Conservation (phyloP, 2,113 vertebrate genomes). For the Oncorhynchus mykiss region DNA sequence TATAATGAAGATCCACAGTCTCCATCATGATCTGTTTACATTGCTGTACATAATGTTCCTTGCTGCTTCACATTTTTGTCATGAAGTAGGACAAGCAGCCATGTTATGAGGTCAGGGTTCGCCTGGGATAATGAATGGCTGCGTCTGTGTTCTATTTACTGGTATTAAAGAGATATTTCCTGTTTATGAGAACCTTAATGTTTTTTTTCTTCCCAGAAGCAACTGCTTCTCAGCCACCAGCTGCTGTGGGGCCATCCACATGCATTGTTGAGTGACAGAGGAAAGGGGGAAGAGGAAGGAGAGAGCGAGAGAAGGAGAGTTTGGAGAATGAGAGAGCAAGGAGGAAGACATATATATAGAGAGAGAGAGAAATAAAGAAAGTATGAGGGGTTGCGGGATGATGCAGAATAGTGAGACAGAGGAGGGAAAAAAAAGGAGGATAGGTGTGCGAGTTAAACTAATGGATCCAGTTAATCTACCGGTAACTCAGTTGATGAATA, state of each 20-base stretch:
- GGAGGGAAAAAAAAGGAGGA: neutral
- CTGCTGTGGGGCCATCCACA: slow-evolving; percentile 6
- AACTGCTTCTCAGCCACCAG: slow-evolving; percentile 7
- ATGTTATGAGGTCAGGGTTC: slow-evolving; percentile 14
- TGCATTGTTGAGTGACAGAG: slow-evolving; percentile 6
- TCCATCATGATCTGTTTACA: too few species aligned
- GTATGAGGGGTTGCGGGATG: too few species aligned
- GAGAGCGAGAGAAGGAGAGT: slow-evolving; percentile 30
- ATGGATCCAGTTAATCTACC: neutral
- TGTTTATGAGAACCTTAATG: slow-evolving; percentile 38
- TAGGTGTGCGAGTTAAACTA: too few species aligned
- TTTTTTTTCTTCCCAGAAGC: slow-evolving; percentile 10
- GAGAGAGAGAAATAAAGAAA: neutral
- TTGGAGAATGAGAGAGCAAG: slow-evolving; percentile 9
- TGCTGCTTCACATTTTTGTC: neutral
- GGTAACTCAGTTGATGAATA: too few species aligned
- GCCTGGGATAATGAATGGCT: slow-evolving; percentile 37
- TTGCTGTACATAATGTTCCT: too few species aligned
- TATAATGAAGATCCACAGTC: too few species aligned
- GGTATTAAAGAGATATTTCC: slow-evolving; percentile 53
- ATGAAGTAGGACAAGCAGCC: neutral
- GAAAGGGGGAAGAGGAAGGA: slow-evolving; percentile 20
- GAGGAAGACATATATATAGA: slow-evolving; percentile 7
- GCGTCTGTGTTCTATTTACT: slow-evolving; percentile 27
- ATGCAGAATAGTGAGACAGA: too few species aligned